A percentile compares a stretch with the other conserved stretches of the same genome.
These are phyloP conservation scores for Capromys pilorides DNA, from an alignment of 2,797 vertebrate genomes.

Conservation along the genomic window DNA sequence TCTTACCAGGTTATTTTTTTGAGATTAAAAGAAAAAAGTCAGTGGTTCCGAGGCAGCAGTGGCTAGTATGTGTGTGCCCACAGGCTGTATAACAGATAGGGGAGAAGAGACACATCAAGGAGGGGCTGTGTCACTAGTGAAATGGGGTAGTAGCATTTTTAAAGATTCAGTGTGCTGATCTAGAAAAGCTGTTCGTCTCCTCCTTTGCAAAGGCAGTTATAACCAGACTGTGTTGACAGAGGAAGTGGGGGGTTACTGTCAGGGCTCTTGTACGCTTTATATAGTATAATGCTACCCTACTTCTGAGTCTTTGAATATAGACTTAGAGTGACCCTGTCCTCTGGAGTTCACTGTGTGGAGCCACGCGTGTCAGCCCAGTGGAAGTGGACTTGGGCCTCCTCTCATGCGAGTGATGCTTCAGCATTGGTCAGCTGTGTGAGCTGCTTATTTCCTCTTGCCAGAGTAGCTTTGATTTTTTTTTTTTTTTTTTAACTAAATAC, in stretches of 20 bases:
- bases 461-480: too few relatives aligned
- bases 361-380: constrained; percentile 59
- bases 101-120: background rate
- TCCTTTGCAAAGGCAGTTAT: constrained; percentile 44
- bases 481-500: constrained; percentile 53
- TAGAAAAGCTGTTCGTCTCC: constrained; percentile 40
- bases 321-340: constrained; percentile 34
- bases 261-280: constrained; percentile 50
- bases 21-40: constrained; percentile 65
- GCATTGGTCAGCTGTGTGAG: constrained; percentile 48
- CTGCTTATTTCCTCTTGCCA: constrained; percentile 65
- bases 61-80: constrained; percentile 5
- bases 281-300: background rate
- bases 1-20: constrained; percentile 70
- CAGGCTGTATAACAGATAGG: background rate
- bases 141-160: background rate
- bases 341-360: constrained; percentile 65
- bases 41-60: constrained; percentile 64
- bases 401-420: constrained; percentile 69
- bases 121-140: constrained; percentile 20
- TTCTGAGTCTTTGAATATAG: constrained; percentile 46
- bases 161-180: background rate
- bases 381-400: constrained; percentile 38
- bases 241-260: background rate
- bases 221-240: constrained; percentile 42